Evolutionary conservation across 1,140 invertebrate genomes (phyloP), one percentile per base, ranked within the genome.

Genomic region (Drosophila repleta): DNA sequence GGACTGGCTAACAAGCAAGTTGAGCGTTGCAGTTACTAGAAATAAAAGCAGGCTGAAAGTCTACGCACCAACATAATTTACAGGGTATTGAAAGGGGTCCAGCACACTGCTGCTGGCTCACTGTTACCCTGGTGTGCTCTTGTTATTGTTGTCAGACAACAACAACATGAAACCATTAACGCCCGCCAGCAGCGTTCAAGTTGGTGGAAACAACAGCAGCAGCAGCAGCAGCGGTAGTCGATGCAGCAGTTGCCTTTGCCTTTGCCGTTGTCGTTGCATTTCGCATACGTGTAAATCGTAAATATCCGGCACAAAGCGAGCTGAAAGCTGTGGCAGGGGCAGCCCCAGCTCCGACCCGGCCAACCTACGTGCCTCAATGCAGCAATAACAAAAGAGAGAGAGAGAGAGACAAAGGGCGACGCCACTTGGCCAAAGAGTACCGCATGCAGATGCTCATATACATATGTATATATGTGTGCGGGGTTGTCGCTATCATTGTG

Each of bases 251-350:
- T 29, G 29, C 62, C 49, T 15, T 73, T n/a, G n/a, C n/a, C n/a
- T n/a, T 74, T 74, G 71, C 58, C 48, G 68, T 66, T 65, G 62
- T 62, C 68, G 62, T 70, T 84, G 81, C 81, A 80, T 63, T 84
- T 80, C 80, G 81, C 81, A 84, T 80, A 85, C 81, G 81, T 84
- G 80, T 84, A 85, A 84, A 84, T 84, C 80, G 80, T 84, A 84
- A 84, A 84, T 84, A 85, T 85, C 81, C 80, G 80, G 61, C 68
- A 62, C 55, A 84, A 79, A 84, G 79, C 81, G 80, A 84, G 66
- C 74, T 74, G 67, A 63, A 83, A 57, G 58, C 37, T 43, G 58
- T 56, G 52, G 60, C 48, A 56, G 53, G 62, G 24, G 24, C 70
- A 67, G 32, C 49, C n/a, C 18, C 7, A 1, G 26, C 56, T 29